These are phyloP conservation scores for Herpetotheres cachinnans DNA, from an alignment of 2,113 vertebrate species.

Conservation along the genomic window DNA sequence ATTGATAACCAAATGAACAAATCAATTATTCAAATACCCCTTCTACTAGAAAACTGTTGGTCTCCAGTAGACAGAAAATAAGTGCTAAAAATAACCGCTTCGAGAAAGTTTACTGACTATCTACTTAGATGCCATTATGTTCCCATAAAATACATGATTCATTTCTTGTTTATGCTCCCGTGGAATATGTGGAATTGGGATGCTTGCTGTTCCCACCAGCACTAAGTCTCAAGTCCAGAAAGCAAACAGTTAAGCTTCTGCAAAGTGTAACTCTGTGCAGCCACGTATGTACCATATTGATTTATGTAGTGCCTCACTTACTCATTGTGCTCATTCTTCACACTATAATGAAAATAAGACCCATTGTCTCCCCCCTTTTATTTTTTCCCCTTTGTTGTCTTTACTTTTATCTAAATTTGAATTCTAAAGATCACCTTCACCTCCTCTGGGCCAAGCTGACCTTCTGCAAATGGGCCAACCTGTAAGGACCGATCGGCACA, in stretches of 20 bases:
- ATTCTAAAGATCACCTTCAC: neutral
- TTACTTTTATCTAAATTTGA: neutral
- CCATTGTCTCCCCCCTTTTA: neutral
- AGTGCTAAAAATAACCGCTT: neutral
- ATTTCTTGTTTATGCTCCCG: neutral
- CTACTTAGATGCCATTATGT: neutral
- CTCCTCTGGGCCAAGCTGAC: neutral
- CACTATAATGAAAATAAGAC: neutral
- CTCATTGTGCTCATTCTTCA: neutral
- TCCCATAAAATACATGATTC: neutral
- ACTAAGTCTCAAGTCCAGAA: neutral
- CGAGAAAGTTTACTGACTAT: neutral
- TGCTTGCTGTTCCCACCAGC: neutral
- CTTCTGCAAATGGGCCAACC: neutral
- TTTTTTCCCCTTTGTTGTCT: neutral
- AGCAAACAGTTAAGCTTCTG: neutral
- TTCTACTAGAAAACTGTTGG: neutral
- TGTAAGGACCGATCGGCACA: fast-evolving
- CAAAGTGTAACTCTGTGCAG: neutral
- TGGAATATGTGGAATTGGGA: neutral
- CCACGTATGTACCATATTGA: neutral
- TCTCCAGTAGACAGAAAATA: neutral
- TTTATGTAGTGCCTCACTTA: neutral
- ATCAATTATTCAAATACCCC: neutral
- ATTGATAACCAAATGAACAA: neutral